Evolutionary conservation across 2,888 invertebrate genomes (phyloP).

Genomic region (Plutella xylostella): DNA sequence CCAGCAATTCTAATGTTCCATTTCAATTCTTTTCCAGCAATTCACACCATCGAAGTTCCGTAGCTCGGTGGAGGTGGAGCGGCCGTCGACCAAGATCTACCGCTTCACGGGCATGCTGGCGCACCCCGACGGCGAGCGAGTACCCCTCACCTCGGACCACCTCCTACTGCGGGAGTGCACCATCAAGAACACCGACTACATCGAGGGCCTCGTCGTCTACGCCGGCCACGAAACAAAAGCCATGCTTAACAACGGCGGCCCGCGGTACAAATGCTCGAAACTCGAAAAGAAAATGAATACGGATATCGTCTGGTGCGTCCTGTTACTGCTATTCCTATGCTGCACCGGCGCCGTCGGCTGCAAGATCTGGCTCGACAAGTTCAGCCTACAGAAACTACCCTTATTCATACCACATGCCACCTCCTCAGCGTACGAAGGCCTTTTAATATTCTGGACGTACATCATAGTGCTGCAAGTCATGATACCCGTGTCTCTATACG

Average conservation of each 20-base stretch:
- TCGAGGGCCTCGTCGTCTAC: constrained; percentile 97
- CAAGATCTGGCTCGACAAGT: constrained; percentile 83
- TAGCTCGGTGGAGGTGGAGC: constrained; percentile 90
- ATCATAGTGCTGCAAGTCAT: constrained; percentile 96
- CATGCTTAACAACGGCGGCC: constrained; percentile 97
- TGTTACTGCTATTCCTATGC: constrained; percentile 90
- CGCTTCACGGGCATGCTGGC: constrained; percentile 92
- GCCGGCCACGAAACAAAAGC: constrained; percentile 98
- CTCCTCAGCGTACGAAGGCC: constrained; percentile 78
- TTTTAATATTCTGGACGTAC: constrained; percentile 94
- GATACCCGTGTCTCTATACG: constrained; percentile 97
- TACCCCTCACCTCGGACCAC: constrained; percentile 90
- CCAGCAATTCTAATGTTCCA: too few species aligned
- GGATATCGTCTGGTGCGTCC: constrained; percentile 96
- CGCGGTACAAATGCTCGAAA: constrained; percentile 91
- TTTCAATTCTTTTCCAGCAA: constrained; percentile 73
- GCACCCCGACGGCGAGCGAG: constrained; percentile 81
- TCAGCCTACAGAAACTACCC: constrained; percentile 58
- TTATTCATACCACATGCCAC: constrained; percentile 76
- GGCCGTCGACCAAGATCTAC: constrained; percentile 96
- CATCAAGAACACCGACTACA: constrained; percentile 95
- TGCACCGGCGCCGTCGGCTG: constrained; percentile 92
- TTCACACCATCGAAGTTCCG: constrained; percentile 86
- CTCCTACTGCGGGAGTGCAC: constrained; percentile 93
- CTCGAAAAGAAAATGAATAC: constrained; percentile 95